Evolutionary conservation across 1,140 invertebrate species (phyloP), one percentile per base, ranked within the genome.

Genomic region (Bombus cullumanus): DNA sequence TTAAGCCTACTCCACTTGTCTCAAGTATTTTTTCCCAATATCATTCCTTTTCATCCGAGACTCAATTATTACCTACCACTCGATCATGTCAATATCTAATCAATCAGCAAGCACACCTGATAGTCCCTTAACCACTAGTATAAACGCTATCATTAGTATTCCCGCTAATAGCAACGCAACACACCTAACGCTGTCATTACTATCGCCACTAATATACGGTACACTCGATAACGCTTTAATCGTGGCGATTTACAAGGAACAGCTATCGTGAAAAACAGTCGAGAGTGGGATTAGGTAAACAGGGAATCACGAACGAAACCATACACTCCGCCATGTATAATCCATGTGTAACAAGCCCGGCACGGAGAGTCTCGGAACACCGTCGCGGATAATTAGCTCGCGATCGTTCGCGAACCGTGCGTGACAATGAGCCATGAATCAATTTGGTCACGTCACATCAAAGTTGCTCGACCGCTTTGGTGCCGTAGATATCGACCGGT

Each of bases 391-490:
- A 89, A 89, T 89, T 87, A 86, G 71, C 78, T 47, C 59, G 77
- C 68, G 66, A 77, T 69, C 75, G 73, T 72, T 80, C 31, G 31
- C 41, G 71, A 59, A n/a, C 64, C 77, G 83, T 88, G 89, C 89
- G 88, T 89, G 89, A 88, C 91, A 89, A 91, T 87, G 80, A 83
- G 79, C 88, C 76, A 91, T 91, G 88, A 91, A 91, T 91, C 91
- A 91, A 91, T 89, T 83, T 79, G 74, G 85, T 86, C 85, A 72
- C 81, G 86, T 89, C 88, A 89, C 85, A 84, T 91, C 89, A 91
- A 88, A 91, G 87, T 88, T 89, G 85, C 79, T 90, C 86, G 89
- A 89, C 90, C 90, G 86, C 87, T 85, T 87, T 64, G 78, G 41
- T 31, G 47, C n/a, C n/a, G 25, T 59, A 71, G 79, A 88, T 89